A percentile compares a stretch with the other conserved stretches of the same genome.
These are phyloP conservation scores for Drosophila gunungcola DNA, from an alignment of 1,140 invertebrate genomes.

Conservation along the genomic window DNA sequence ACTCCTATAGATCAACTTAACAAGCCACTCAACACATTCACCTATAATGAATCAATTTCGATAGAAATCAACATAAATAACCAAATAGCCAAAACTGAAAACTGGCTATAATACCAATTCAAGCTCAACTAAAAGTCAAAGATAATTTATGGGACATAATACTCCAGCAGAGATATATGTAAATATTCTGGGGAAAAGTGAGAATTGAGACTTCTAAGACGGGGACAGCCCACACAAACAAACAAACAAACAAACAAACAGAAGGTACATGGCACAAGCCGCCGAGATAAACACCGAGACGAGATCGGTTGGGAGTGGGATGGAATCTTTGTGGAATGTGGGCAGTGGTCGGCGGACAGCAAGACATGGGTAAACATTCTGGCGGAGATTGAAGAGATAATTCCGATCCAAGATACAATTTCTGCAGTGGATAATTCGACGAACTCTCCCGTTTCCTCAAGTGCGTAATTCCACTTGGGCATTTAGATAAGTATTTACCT, in stretches of 20 bases:
- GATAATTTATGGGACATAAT: constrained; percentile 16
- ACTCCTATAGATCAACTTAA: not conserved
- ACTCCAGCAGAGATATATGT: not conserved
- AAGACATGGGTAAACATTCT: constrained; percentile 21
- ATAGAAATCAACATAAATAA: constrained; percentile 6
- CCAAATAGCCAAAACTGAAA: constrained; percentile 1
- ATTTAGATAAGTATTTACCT: too few relatives aligned
- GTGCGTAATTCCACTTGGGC: constrained; percentile 16
- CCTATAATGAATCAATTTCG: constrained; percentile 11
- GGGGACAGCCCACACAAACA: constrained; percentile 21
- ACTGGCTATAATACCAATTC: constrained; percentile 1
- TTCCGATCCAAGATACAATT: constrained; percentile 11
- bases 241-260: constrained; percentile 1
- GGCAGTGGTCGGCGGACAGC: not conserved
- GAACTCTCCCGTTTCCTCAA: not conserved
- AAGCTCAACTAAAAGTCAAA: constrained; percentile 18
- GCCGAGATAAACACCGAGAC: constrained; percentile 11
- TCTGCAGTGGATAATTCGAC: constrained; percentile 5
- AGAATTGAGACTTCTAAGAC: constrained; percentile 10
- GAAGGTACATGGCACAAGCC: constrained; percentile 5
- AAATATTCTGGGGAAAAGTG: constrained; percentile 21
- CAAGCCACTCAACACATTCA: constrained; percentile 7
- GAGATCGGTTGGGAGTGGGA: not conserved
- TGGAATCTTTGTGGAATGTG: constrained; percentile 17
- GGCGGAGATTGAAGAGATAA: constrained; percentile 1